Evolutionary conservation across 2,888 invertebrate genomes (phyloP), one percentile per base, ranked within the genome.

Genomic region (Drosophila helvetica): DNA sequence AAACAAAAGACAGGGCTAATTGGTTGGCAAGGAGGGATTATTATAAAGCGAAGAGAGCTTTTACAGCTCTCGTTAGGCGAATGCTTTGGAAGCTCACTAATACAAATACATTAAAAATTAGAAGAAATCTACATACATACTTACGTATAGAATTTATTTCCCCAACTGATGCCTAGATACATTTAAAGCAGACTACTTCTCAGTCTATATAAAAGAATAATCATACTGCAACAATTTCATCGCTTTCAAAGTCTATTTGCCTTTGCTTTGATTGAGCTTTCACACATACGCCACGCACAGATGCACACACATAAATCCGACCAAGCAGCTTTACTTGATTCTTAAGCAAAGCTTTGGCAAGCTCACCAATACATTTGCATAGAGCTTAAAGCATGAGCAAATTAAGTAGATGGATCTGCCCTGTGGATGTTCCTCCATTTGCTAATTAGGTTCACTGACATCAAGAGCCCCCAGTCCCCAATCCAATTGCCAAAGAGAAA

Each of bases 401-500:
- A 47, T 22, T 18, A 38, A 15, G 48, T 27, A 19, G 10, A 33
- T 58, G 12, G 19, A n/a, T 42, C 10, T n/a, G 33, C 42, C 25
- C 38, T 38, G 38, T 9, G 25, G 4, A 42, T 58, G 58, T 45
- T 64, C 25, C 38, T 10, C 45, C 33, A 30, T 63, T 64, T 47
- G 38, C 46, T 53, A 63, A 64, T 48, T 18, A 42, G 22, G 64
- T 64, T 65, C 65, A 65, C 18, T 48, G 65, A 64, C 65, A 54
- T 19, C n/a, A 17, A 27, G 27, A 52, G 27, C 52, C 53, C 18
- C n/a, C n/a, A n/a, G n/a, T 8, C 15, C 38, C 27, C 22, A 18
- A 12, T n/a, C 10, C 33, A 46, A 52, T 30, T 8, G 15, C 38
- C 8, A 47, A 63, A 47, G 27, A 64, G 54, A 54, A 65, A 65